phyloP scores from a whole-genome alignment of 2,113 vertebrate genomes.

The Spermophilus dauricus region DNA sequence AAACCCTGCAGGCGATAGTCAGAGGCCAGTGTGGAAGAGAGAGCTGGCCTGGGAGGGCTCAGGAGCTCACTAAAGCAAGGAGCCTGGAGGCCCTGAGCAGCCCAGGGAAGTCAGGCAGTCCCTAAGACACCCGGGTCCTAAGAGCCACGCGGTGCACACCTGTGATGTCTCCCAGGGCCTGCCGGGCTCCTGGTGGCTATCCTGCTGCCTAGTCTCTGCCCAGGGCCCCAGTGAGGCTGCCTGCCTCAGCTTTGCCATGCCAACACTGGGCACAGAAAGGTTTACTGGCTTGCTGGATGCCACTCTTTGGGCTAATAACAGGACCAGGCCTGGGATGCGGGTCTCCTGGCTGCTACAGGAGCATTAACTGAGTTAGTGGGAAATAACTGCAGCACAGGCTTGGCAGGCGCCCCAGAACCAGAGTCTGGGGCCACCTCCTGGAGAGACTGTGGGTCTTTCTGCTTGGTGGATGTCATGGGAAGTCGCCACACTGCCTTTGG shows the following conservation, averaged over 20 bases:
- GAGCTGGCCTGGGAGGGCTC: fast-evolving
- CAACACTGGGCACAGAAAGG: neutral
- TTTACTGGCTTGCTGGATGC: neutral
- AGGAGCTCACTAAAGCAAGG: neutral
- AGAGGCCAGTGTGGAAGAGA: neutral
- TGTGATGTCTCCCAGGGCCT: fast-evolving
- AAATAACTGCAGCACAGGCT: neutral
- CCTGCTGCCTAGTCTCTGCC: no score
- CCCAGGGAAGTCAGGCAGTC: neutral
- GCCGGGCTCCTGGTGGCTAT: no score
- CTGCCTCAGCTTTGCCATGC: neutral
- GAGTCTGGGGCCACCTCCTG: neutral
- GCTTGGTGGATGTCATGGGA: no score
- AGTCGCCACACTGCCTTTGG: neutral
- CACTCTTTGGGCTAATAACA: neutral
- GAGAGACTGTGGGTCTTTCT: no score
- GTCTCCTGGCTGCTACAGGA: neutral
- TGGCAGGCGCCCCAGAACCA: neutral
- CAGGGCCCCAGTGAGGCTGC: fast-evolving
- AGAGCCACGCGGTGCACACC: fast-evolving
- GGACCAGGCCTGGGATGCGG: neutral
- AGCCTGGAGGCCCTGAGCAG: neutral
- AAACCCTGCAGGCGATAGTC: neutral
- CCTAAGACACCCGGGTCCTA: neutral
- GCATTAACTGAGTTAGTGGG: slow-evolving; percentile 24